phyloP scores from a whole-genome alignment of 2,113 vertebrate genomes.

The Lagopus leucura region DNA sequence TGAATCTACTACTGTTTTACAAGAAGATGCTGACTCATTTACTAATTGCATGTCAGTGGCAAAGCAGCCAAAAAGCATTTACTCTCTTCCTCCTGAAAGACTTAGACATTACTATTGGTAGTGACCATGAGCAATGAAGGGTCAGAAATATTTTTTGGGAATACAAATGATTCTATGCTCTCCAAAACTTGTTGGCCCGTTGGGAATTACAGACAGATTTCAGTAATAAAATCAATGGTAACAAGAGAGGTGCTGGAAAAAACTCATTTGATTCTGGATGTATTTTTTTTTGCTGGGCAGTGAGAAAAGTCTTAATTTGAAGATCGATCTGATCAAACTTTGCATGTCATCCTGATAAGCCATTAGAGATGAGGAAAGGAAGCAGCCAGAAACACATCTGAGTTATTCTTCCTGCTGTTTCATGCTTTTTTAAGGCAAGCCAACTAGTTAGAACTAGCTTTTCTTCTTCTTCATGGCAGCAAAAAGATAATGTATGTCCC shows the following conservation, averaged over 20 bases:
- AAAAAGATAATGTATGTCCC: not conserved
- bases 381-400: not conserved
- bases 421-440: not conserved
- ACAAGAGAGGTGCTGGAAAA: not conserved
- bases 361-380: not conserved
- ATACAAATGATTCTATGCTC: not conserved
- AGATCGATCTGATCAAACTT: not conserved
- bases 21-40: constrained; percentile 52
- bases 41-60: not conserved
- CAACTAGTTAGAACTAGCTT: not conserved
- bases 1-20: constrained; percentile 39
- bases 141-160: not conserved
- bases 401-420: not conserved
- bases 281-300: not conserved
- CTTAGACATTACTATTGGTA: rapidly evolving
- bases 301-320: not conserved
- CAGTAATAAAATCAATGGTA: not conserved
- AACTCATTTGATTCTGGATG: not conserved
- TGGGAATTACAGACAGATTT: not conserved
- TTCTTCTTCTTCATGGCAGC: not conserved
- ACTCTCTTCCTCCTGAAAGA: not conserved
- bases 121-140: not conserved
- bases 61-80: not conserved
- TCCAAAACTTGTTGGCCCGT: rapidly evolving
- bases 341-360: not conserved